A percentile compares a stretch with the other conserved stretches of the same genome.
Evolutionary conservation across 2,888 invertebrate species (phyloP).

Genomic region (Drosophila koepferae): DNA sequence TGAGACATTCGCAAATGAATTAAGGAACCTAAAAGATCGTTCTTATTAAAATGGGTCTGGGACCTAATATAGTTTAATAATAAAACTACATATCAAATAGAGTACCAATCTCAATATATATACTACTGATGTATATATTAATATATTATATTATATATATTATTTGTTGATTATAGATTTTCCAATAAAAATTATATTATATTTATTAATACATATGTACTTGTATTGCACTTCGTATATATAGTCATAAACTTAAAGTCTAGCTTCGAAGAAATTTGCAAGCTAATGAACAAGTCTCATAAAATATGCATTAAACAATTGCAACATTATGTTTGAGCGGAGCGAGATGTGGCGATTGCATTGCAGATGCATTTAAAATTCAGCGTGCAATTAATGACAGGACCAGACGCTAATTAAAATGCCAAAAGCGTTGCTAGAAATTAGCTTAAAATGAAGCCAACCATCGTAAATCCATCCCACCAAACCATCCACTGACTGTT

Average conservation of each 20-base stretch:
- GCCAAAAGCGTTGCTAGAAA: constrained; percentile 37
- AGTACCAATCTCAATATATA: no score
- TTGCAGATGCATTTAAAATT: constrained; percentile 47
- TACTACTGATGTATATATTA: no score
- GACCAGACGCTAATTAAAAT: constrained; percentile 41
- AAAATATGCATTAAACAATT: constrained; percentile 46
- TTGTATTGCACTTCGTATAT: no score
- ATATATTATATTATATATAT: no score
- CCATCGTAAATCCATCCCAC: neutral
- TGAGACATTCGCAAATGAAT: no score
- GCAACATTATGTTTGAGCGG: constrained; percentile 16
- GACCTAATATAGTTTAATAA: no score
- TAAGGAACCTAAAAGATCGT: no score
- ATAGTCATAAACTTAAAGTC: neutral
- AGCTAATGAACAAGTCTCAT: neutral
- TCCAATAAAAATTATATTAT: no score
- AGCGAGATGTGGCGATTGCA: constrained; percentile 43
- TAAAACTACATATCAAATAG: no score
- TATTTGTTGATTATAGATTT: no score
- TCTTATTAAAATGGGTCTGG: no score
- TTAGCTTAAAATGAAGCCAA: constrained; percentile 19
- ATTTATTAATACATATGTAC: no score
- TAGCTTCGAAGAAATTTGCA: neutral
- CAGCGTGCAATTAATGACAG: constrained; percentile 37
- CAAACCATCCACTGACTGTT: neutral